phyloP scores from a whole-genome alignment of 2,888 invertebrate species.

The Rhamnusium bicolor region DNA sequence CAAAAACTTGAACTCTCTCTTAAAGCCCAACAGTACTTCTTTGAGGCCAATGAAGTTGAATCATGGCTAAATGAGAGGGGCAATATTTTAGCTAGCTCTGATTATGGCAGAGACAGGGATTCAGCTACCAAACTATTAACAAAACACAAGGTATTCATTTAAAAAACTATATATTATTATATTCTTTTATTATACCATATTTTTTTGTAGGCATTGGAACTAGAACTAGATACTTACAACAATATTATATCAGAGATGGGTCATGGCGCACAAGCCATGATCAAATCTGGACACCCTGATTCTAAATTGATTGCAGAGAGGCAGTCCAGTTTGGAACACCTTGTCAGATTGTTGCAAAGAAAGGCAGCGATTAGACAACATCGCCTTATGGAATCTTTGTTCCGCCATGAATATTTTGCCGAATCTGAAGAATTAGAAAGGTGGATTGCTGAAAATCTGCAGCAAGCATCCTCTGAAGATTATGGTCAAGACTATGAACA shows the following conservation, averaged over 20 bases:
- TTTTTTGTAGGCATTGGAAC: conserved; percentile 81
- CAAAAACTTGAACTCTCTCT: conserved; percentile 88
- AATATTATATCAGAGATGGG: conserved; percentile 95
- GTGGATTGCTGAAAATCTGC: conserved; percentile 94
- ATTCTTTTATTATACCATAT: neutral
- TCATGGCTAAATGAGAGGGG: conserved; percentile 93
- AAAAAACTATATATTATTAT: neutral
- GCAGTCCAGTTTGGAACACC: conserved; percentile 83
- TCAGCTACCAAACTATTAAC: conserved; percentile 94
- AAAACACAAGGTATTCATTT: conserved; percentile 85
- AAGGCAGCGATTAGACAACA: conserved; percentile 86
- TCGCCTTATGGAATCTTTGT: conserved; percentile 91
- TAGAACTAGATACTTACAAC: conserved; percentile 92
- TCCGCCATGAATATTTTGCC: conserved; percentile 89
- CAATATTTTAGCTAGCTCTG: conserved; percentile 85
- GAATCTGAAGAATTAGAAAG: conserved; percentile 92
- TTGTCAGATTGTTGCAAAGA: conserved; percentile 86
- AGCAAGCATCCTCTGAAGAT: conserved; percentile 91
- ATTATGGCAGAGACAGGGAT: conserved; percentile 92
- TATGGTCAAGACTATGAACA: conserved; percentile 97
- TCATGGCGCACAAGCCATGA: conserved; percentile 87
- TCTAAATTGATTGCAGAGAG: conserved; percentile 85
- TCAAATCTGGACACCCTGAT: conserved; percentile 87
- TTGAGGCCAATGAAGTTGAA: conserved; percentile 93
- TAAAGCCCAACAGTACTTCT: conserved; percentile 92